Percentiles rank a stretch among this genome's conserved stretches.
Evolutionary conservation across 2,113 vertebrate genomes (phyloP).

Genomic region (Burhinus oedicnemus): DNA sequence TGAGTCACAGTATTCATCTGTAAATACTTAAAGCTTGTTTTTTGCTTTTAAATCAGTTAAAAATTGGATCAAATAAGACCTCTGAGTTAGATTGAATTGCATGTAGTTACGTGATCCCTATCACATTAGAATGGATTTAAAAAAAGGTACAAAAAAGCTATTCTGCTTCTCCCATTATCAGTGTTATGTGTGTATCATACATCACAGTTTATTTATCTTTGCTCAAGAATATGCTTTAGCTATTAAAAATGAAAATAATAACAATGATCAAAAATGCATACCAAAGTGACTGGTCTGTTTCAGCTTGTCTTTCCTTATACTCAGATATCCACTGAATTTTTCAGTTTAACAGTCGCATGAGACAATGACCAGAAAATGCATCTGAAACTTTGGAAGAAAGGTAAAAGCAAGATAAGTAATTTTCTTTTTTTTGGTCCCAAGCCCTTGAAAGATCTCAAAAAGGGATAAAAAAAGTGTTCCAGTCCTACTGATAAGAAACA

Average conservation of each 20-base stretch:
- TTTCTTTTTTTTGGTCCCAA: not conserved
- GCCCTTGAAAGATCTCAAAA: not conserved
- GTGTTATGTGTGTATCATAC: not conserved
- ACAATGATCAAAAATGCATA: not conserved
- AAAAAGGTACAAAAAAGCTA: not conserved
- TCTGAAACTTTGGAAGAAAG: not conserved
- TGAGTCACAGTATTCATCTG: not conserved
- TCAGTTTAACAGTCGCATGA: not conserved
- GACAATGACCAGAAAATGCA: not conserved
- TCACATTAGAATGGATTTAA: not conserved
- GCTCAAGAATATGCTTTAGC: not conserved
- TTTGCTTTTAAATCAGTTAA: conserved; percentile 21
- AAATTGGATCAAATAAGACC: not conserved
- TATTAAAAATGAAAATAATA: not conserved
- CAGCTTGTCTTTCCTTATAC: not conserved
- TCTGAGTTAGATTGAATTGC: not conserved
- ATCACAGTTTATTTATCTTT: not conserved
- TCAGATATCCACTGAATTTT: not conserved
- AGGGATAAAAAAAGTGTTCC: not conserved
- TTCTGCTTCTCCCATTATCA: not conserved
- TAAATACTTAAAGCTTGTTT: not conserved
- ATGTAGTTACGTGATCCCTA: not conserved
- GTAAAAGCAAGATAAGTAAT: not conserved
- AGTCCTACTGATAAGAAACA: not conserved
- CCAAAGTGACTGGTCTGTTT: not conserved